Evolutionary conservation across 2,888 invertebrate genomes (phyloP).

Genomic region (Aethes cnicana): DNA sequence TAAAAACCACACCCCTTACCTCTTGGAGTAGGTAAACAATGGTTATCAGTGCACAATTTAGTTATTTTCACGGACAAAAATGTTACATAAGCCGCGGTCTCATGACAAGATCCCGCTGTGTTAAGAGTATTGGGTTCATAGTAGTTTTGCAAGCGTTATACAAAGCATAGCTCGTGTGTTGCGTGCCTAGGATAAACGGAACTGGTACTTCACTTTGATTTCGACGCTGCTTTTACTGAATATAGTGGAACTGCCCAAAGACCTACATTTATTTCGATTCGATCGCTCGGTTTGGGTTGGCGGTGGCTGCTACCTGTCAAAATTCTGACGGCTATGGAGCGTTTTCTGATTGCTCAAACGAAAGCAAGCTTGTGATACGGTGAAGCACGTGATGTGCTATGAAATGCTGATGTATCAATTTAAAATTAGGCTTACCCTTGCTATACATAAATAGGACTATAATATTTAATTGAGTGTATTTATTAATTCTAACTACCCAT

Average conservation of each 20-base stretch:
- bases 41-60: constrained; percentile 56
- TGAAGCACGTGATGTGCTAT: constrained; percentile 1
- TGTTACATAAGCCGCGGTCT: constrained; percentile 76
- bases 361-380: background rate
- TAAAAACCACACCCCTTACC: constrained; percentile 62
- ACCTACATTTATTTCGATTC: constrained; percentile 74
- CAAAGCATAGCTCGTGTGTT: constrained; percentile 56
- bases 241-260: constrained; percentile 61
- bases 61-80: constrained; percentile 66
- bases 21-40: constrained; percentile 65
- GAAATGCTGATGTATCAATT: background rate
- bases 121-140: constrained; percentile 49
- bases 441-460: too few relatives aligned
- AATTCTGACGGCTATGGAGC: constrained; percentile 3
- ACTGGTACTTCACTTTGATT: constrained; percentile 72
- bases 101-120: constrained; percentile 64
- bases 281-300: constrained; percentile 41
- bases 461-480: too few relatives aligned
- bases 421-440: too few relatives aligned
- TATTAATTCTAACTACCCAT: too few relatives aligned
- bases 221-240: constrained; percentile 57
- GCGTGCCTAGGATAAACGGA: constrained; percentile 52
- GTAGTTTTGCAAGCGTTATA: constrained; percentile 59
- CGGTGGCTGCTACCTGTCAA: constrained; percentile 36
- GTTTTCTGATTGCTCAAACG: background rate